These are phyloP conservation scores for Chloromyia formosa DNA, from an alignment of 2,888 invertebrate species.

Conservation along the genomic window DNA sequence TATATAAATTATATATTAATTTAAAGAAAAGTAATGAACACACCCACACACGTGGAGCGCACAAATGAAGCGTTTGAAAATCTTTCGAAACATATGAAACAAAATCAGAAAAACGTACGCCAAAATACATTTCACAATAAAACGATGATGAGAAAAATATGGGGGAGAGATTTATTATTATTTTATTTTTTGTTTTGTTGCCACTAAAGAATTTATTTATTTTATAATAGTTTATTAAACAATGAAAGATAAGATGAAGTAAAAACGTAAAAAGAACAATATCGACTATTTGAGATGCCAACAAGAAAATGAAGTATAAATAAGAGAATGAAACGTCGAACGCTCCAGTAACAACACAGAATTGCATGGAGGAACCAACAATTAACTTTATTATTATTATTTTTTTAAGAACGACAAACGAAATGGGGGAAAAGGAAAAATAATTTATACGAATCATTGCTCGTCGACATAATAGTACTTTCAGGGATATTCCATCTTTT, in stretches of 20 bases:
- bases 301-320: neutral
- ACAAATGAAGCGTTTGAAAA: neutral
- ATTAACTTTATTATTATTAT: neutral
- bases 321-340: too few relatives aligned
- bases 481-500: neutral
- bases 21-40: too few relatives aligned
- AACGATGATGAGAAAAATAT: constrained; percentile 14
- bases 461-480: neutral
- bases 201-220: constrained; percentile 42
- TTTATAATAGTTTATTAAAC: constrained; percentile 31
- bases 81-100: neutral
- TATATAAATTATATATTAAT: constrained; percentile 42
- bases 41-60: too few relatives aligned
- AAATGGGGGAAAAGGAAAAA: constrained; percentile 18
- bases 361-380: neutral
- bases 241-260: constrained; percentile 13
- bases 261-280: constrained; percentile 18
- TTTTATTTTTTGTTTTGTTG: neutral
- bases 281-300: neutral
- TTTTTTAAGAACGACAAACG: constrained; percentile 21
- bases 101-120: constrained; percentile 3
- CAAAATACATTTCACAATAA: constrained; percentile 27
- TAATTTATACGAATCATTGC: constrained; percentile 19
- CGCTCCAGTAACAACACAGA: neutral
- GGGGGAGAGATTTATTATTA: neutral